A percentile compares a stretch with the other conserved stretches of the same genome.
Evolutionary conservation across 2,797 vertebrate genomes (phyloP).

Genomic region (Thaleichthys pacificus): DNA sequence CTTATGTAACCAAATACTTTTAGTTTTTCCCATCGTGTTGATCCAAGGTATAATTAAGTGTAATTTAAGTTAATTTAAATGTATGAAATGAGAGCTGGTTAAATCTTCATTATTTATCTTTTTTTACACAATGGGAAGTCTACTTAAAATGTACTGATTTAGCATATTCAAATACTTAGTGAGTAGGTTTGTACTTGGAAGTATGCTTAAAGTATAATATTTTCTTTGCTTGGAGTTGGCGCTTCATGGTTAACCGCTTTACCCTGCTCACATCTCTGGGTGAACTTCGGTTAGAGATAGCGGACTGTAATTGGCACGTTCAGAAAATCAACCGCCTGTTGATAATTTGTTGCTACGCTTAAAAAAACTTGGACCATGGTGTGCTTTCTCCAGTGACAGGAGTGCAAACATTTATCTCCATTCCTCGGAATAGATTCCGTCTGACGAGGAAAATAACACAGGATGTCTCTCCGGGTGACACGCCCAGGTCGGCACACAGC

Average conservation of each 20-base stretch:
- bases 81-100: no score
- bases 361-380: conserved; percentile 19
- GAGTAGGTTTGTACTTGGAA: background rate
- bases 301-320: conserved; percentile 39
- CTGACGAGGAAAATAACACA: conserved; percentile 36
- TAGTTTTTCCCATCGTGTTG: no score
- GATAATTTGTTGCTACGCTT: conserved; percentile 39
- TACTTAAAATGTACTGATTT: no score
- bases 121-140: no score
- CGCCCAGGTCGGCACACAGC: conserved; percentile 10
- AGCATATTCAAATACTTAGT: no score
- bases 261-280: background rate
- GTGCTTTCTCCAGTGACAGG: background rate
- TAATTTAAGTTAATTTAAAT: no score
- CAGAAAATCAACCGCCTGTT: conserved; percentile 45
- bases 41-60: no score
- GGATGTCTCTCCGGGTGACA: conserved; percentile 7
- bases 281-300: background rate
- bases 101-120: no score
- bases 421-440: conserved; percentile 36
- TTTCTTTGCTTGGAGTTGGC: background rate
- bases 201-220: background rate
- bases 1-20: no score
- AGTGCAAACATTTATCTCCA: conserved; percentile 28
- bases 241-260: no score